Percentiles rank a stretch among this genome's conserved stretches.
Conservation (phyloP, 2,888 invertebrate species). For the Lasioglossum figueresi region DNA sequence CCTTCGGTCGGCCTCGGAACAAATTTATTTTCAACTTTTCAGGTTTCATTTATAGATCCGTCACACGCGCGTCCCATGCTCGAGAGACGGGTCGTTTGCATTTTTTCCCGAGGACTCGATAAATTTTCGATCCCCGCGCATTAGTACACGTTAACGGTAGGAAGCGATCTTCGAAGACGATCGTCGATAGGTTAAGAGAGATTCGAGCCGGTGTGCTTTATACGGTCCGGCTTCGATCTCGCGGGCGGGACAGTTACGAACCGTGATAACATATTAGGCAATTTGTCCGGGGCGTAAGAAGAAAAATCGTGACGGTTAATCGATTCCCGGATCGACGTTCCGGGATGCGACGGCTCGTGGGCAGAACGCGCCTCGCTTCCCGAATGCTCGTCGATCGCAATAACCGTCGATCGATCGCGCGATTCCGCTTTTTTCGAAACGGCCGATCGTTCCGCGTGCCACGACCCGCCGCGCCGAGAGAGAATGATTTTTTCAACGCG, state of each 20-base stretch:
- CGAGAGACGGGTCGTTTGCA: background rate
- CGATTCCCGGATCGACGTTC: constrained; percentile 51
- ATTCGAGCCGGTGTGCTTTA: background rate
- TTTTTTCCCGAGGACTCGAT: background rate
- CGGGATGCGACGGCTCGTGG: constrained; percentile 41
- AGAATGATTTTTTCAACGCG: constrained; percentile 65
- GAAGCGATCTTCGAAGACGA: constrained; percentile 14
- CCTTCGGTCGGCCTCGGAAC: background rate
- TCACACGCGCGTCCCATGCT: background rate
- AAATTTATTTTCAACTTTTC: background rate
- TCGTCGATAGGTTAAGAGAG: background rate
- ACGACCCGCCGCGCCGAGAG: constrained; percentile 13
- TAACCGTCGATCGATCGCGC: constrained; percentile 68
- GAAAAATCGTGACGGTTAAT: constrained; percentile 46
- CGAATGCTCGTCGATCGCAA: constrained; percentile 61
- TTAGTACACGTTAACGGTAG: constrained; percentile 41
- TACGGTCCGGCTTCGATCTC: constrained; percentile 4
- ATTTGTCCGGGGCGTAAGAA: constrained; percentile 35
- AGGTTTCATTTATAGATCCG: background rate
- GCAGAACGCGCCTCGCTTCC: constrained; percentile 24
- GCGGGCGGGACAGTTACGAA: constrained; percentile 31
- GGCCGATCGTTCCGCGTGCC: constrained; percentile 29
- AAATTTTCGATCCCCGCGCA: constrained; percentile 13
- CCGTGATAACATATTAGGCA: constrained; percentile 32
- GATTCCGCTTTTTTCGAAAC: constrained; percentile 49